Evolutionary conservation across 2,888 invertebrate genomes (phyloP).

Genomic region (Uloborus plumipes): DNA sequence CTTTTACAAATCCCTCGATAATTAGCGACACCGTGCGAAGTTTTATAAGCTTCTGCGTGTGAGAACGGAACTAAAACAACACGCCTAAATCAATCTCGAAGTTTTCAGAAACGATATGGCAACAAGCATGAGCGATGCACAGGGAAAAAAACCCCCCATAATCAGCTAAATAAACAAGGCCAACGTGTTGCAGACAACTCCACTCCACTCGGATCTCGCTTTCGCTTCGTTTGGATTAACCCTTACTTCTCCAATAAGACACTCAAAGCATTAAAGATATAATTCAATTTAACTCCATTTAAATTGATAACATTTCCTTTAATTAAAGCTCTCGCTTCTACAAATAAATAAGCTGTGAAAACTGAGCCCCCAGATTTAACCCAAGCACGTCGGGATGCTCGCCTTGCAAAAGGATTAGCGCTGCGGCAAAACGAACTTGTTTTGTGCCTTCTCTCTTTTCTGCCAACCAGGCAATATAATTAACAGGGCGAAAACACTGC

Average conservation of each 20-base stretch:
- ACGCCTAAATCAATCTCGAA: no score
- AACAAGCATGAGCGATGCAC: background rate
- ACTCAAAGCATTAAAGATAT: slow-evolving; percentile 53
- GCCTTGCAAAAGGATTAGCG: slow-evolving; percentile 37
- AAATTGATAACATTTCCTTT: slow-evolving; percentile 64
- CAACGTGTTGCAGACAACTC: slow-evolving; percentile 3
- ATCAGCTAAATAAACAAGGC: background rate
- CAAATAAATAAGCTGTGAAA: slow-evolving; percentile 62
- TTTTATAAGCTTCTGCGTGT: no score
- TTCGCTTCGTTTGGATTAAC: slow-evolving; percentile 24
- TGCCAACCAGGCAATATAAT: slow-evolving; percentile 54
- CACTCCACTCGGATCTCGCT: background rate
- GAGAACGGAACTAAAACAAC: no score
- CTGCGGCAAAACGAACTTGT: slow-evolving; percentile 46
- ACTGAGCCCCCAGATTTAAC: slow-evolving; percentile 23
- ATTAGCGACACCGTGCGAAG: no score
- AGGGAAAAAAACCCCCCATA: slow-evolving; percentile 1
- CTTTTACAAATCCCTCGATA: no score
- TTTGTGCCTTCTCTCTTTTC: slow-evolving; percentile 38
- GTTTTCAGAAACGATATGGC: no score
- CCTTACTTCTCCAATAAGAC: slow-evolving; percentile 22
- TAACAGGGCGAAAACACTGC: slow-evolving; percentile 63
- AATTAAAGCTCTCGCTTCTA: slow-evolving; percentile 50
- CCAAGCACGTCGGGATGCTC: slow-evolving; percentile 11
- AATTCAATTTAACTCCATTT: slow-evolving; percentile 64